Conservation (phyloP, 2,113 vertebrate species). For the Cervus canadensis region DNA sequence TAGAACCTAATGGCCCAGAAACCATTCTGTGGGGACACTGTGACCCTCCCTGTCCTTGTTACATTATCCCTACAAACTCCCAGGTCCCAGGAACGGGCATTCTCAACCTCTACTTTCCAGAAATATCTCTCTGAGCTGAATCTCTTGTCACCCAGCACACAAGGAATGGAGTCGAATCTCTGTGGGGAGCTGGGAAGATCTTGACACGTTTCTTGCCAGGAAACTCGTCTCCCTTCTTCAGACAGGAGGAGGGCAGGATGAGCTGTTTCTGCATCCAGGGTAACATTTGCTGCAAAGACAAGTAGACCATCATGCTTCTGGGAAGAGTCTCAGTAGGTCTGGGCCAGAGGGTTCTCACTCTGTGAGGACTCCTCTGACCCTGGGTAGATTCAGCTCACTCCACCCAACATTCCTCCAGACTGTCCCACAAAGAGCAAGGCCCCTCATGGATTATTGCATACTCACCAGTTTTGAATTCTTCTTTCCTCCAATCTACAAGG, state of each 20-base stretch:
- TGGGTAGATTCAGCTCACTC: not conserved
- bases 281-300: not conserved
- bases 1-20: not conserved
- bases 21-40: not conserved
- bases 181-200: not conserved
- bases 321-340: not conserved
- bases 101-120: not conserved
- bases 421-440: not conserved
- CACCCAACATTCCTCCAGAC: not conserved
- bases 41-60: not conserved
- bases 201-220: not conserved
- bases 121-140: not conserved
- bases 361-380: not conserved
- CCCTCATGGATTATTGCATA: not conserved
- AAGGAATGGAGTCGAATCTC: not conserved
- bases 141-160: not conserved
- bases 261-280: not conserved
- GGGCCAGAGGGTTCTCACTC: not conserved
- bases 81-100: not conserved
- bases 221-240: not conserved
- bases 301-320: not conserved
- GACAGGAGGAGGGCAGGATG: not conserved
- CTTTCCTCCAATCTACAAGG: slow-evolving; percentile 13
- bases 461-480: not conserved
- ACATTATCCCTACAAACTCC: not conserved